Percentiles rank a stretch among this genome's conserved stretches.
These are phyloP conservation scores for Drosophila gaucha DNA, from an alignment of 2,888 invertebrate genomes.

Conservation along the genomic window DNA sequence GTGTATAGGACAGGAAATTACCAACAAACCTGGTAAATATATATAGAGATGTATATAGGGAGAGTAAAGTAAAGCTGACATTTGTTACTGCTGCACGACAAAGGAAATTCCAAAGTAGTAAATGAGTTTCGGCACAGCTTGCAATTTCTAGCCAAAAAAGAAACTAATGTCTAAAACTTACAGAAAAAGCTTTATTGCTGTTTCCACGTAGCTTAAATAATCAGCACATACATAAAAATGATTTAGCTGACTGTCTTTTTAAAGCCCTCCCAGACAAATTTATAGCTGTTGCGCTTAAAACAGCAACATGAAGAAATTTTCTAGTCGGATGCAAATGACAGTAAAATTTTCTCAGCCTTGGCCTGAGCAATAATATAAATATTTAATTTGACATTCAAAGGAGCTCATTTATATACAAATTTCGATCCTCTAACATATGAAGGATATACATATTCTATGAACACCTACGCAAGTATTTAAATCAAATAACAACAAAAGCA, in stretches of 20 bases:
- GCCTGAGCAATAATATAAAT: too few relatives aligned
- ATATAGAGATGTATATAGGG: not conserved
- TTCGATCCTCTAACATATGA: too few relatives aligned
- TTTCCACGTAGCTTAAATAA: conserved; percentile 9
- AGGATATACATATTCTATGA: too few relatives aligned
- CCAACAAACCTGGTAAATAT: conserved; percentile 4
- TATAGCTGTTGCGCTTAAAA: too few relatives aligned
- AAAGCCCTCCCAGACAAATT: too few relatives aligned
- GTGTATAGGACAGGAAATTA: conserved; percentile 28
- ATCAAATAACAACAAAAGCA: not conserved
- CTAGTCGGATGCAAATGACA: too few relatives aligned
- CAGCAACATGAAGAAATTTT: too few relatives aligned
- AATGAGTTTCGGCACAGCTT: conserved; percentile 9
- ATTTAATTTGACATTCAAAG: too few relatives aligned
- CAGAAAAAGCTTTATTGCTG: conserved; percentile 14
- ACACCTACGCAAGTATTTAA: too few relatives aligned
- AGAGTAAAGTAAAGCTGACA: not conserved
- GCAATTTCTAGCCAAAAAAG: conserved; percentile 8
- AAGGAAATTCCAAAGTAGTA: conserved; percentile 22
- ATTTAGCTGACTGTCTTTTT: conserved; percentile 6
- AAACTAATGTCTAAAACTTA: conserved; percentile 10
- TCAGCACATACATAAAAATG: conserved; percentile 32
- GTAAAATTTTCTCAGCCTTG: too few relatives aligned
- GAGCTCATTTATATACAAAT: conserved; percentile 3
- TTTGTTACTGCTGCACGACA: conserved; percentile 5